phyloP scores from a whole-genome alignment of 2,797 vertebrate genomes.

The Oryzias dopingdopingensis region DNA sequence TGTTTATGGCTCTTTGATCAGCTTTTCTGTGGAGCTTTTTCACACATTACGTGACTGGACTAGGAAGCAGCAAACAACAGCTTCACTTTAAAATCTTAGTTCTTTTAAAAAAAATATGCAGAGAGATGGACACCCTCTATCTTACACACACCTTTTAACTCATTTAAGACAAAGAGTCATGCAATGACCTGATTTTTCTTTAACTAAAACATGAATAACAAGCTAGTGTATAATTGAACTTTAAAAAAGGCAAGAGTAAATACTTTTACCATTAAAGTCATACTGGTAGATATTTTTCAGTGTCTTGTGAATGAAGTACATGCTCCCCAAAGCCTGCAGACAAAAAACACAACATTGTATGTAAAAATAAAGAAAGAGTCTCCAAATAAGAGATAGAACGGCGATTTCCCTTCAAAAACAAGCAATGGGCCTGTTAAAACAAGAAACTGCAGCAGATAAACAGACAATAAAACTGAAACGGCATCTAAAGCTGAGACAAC shows the following conservation, averaged over 20 bases:
- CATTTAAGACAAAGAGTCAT: constrained; percentile 6
- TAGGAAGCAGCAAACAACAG: constrained; percentile 56
- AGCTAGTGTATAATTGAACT: constrained; percentile 1
- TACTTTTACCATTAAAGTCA: constrained; percentile 80
- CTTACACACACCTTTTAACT: constrained; percentile 26
- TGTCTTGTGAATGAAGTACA: constrained; percentile 84
- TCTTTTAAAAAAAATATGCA: constrained; percentile 53
- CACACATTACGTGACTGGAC: constrained; percentile 77
- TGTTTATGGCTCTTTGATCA: constrained; percentile 83
- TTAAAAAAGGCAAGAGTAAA: constrained; percentile 7
- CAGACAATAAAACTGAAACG: too few relatives aligned
- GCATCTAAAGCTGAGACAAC: background rate
- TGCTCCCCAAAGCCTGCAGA: constrained; percentile 81
- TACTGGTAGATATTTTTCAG: constrained; percentile 79
- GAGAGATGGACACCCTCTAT: constrained; percentile 30
- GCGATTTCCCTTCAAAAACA: too few relatives aligned
- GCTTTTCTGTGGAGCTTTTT: constrained; percentile 78
- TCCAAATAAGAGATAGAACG: too few relatives aligned
- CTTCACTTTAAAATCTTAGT: constrained; percentile 56
- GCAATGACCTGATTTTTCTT: constrained; percentile 1
- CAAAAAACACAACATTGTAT: constrained; percentile 13
- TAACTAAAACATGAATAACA: background rate
- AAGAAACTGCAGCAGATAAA: too few relatives aligned
- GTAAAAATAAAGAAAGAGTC: background rate
- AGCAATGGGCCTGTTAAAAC: too few relatives aligned